Conservation (phyloP, 1,140 invertebrate genomes). For the Phocides pigmalion region DNA sequence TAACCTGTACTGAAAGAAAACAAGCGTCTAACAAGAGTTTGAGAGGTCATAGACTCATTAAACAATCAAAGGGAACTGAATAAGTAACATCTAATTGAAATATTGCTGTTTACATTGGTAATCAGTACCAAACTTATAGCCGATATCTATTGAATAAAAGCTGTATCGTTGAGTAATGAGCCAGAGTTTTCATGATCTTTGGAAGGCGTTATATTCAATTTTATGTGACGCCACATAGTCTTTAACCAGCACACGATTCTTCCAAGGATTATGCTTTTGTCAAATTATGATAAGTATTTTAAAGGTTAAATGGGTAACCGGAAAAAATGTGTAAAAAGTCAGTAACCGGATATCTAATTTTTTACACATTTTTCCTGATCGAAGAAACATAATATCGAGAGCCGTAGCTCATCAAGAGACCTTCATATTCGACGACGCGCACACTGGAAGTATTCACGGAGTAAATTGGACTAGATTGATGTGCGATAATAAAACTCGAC, state of each 20-base stretch:
- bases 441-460: neutral
- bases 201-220: too few species aligned
- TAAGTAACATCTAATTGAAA: slow-evolving; percentile 1
- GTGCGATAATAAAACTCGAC: slow-evolving; percentile 13
- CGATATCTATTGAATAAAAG: neutral
- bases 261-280: too few species aligned
- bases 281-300: too few species aligned
- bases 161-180: neutral
- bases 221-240: too few species aligned
- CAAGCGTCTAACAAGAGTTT: slow-evolving; percentile 11
- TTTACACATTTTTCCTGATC: too few species aligned
- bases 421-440: neutral
- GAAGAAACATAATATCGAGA: neutral
- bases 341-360: too few species aligned
- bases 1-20: slow-evolving; percentile 17
- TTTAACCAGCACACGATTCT: too few species aligned
- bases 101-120: slow-evolving; percentile 2
- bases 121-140: neutral
- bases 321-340: too few species aligned
- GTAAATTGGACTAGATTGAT: slow-evolving; percentile 19
- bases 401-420: neutral
- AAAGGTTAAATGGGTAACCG: too few species aligned
- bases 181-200: neutral
- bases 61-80: slow-evolving; percentile 7
- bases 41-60: slow-evolving; percentile 15